Evolutionary conservation across 35 echinoderm and acorn worm genomes (phyloP), one percentile per base, ranked within the genome.

Genomic region (Stichopus chloronotus): DNA sequence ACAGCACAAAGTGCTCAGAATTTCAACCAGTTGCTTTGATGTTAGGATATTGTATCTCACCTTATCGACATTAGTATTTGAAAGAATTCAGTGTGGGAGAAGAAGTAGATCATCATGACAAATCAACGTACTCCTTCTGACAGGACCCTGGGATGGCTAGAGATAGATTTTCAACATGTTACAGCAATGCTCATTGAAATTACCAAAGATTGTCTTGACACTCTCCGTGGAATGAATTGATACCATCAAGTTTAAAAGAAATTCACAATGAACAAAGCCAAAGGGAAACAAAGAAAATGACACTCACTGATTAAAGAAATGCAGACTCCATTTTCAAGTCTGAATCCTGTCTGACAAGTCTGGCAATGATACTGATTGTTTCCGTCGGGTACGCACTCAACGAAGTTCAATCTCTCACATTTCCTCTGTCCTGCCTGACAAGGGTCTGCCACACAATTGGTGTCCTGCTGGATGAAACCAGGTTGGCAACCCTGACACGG

Each of bases 321-420:
- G 43, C 90, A 91, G 57, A 10, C 76, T 2, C 90, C 90, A 79
- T 91, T 91, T 72, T 79, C n/a, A 21, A 77, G 69, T 7, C 58
- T 16, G 72, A 59, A 91, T 77, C 90, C 90, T 25, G 52, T 25
- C 76, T 77, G 57, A 56, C 90, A 91, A 25, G 56, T 55, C 53
- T 79, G 72, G 57, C 90, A 91, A 58, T 91, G 90, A 72, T 57
- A 91, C 16, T 79, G 69, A 55, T 91, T 91, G 52, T 78, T 79
- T 22, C 90, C 90, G 55, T 91, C 90, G 9, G 90, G 53, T 57
- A 91, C 52, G 25, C 90, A 91, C 5, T 25, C 17, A 6, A 19
- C 58, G 25, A 91, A 91, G 76, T 79, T 77, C 19, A 78, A 16
- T 79, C 72, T 58, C 8, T 78, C 25, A 55, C 90, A 91, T 4